Percentiles rank a stretch among this genome's conserved stretches.
Evolutionary conservation across 2,113 vertebrate genomes (phyloP).

Genomic region (Chunga burmeisteri): DNA sequence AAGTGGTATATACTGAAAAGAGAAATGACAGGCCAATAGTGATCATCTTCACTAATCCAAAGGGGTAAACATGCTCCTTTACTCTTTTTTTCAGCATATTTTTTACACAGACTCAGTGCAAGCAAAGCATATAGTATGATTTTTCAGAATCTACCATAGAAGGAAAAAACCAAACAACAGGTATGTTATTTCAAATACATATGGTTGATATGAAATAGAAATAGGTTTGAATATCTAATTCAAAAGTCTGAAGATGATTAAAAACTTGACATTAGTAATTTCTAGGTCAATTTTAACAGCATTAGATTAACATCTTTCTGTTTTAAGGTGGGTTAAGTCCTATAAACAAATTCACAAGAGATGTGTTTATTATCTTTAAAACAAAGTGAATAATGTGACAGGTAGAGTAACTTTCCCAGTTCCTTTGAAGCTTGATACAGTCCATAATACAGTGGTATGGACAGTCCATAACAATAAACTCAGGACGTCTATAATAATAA

Average conservation of each 20-base stretch:
- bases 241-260: not conserved
- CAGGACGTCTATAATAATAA: not conserved
- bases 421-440: not conserved
- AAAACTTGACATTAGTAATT: not conserved
- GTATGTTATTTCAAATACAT: not conserved
- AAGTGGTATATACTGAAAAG: not conserved
- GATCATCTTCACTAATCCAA: not conserved
- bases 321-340: not conserved
- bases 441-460: not conserved
- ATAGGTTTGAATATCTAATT: not conserved
- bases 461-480: not conserved
- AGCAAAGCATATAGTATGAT: not conserved
- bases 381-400: not conserved
- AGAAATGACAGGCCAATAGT: not conserved
- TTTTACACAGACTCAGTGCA: not conserved
- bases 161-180: not conserved
- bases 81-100: not conserved
- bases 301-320: not conserved
- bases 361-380: not conserved
- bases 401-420: not conserved
- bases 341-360: not conserved
- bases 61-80: not conserved
- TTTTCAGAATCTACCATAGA: not conserved
- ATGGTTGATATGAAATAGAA: not conserved
- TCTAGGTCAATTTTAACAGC: not conserved